These are phyloP conservation scores for Charina bottae DNA, from an alignment of 2,113 vertebrate species.

Conservation along the genomic window DNA sequence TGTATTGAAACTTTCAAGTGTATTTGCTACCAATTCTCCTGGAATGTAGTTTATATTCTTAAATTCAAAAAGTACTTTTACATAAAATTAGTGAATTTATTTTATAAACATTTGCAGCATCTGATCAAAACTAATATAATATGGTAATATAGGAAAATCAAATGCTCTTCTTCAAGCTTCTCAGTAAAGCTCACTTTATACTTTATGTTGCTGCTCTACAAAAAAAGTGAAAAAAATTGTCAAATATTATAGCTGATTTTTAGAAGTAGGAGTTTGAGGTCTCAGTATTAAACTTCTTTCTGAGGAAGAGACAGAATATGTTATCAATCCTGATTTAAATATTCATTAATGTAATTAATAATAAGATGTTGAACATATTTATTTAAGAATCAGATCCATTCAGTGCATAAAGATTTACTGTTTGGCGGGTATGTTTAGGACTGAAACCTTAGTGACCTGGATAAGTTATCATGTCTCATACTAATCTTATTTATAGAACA, in stretches of 20 bases:
- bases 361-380: not conserved
- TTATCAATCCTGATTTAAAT: not conserved
- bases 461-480: not conserved
- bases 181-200: not conserved
- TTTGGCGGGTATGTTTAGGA: not conserved
- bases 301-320: not conserved
- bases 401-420: not conserved
- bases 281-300: not conserved
- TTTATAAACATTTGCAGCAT: not conserved
- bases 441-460: not conserved
- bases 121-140: not conserved
- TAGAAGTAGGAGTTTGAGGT: not conserved
- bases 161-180: not conserved
- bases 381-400: not conserved
- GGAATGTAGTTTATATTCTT: not conserved
- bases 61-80: not conserved
- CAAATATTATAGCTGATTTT: not conserved
- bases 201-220: not conserved
- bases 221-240: not conserved
- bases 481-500: not conserved
- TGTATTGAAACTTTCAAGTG: not conserved
- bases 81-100: not conserved
- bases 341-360: not conserved
- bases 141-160: not conserved
- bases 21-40: not conserved